Conservation (phyloP, 2,797 vertebrate species). For the Argya squamiceps region DNA sequence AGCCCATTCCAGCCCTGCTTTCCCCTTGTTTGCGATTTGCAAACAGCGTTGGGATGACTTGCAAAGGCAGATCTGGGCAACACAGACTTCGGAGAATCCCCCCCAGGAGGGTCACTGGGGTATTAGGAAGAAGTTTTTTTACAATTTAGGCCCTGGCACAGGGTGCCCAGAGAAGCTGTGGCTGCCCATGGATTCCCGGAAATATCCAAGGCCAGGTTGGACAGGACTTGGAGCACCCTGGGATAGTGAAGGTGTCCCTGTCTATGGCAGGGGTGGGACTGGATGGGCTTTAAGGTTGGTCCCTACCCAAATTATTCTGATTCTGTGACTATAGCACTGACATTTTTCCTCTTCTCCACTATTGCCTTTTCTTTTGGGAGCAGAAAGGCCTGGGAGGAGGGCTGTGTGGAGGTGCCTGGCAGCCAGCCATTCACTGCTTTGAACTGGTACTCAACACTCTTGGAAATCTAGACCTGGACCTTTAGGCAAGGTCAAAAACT, state of each 20-base stretch:
- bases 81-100: not conserved
- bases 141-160: not conserved
- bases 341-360: not conserved
- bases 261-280: not conserved
- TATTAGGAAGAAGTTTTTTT: not conserved
- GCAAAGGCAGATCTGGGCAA: not conserved
- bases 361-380: not conserved
- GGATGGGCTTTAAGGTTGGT: not conserved
- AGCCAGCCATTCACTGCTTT: not conserved
- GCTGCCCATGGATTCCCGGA: not conserved
- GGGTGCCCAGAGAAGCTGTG: not conserved
- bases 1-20: not conserved
- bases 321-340: not conserved
- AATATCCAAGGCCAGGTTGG: not conserved
- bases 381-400: not conserved
- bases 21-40: fast-evolving
- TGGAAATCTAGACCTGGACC: not conserved
- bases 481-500: not conserved
- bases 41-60: not conserved
- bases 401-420: no score
- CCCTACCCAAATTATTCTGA: not conserved
- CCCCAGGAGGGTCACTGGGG: fast-evolving
- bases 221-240: fast-evolving
- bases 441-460: not conserved
- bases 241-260: not conserved